Conservation (phyloP, 2,888 invertebrate genomes). For the Drosophila niveifrons region DNA sequence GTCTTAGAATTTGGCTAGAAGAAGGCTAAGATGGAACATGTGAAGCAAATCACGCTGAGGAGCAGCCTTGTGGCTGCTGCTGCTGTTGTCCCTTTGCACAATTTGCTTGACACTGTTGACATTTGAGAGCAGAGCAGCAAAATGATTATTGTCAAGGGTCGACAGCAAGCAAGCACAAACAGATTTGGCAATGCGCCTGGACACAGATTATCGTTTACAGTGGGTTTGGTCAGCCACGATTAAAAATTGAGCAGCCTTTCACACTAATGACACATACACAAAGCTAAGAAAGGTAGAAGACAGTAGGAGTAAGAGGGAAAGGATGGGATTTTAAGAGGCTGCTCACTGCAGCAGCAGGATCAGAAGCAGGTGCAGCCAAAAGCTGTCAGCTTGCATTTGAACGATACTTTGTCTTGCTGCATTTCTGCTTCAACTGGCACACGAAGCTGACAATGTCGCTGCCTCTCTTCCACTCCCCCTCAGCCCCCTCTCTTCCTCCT, state of each 20-base stretch:
- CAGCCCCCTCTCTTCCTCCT: conserved; percentile 15
- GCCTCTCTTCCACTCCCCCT: conserved; percentile 3
- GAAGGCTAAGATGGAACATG: conserved; percentile 42
- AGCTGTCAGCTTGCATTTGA: conserved; percentile 67
- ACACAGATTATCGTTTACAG: conserved; percentile 11
- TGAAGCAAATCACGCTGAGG: conserved; percentile 60
- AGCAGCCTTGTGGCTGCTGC: conserved; percentile 30
- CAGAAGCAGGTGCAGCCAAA: conserved; percentile 23
- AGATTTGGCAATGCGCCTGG: conserved; percentile 24
- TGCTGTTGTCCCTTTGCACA: conserved; percentile 26
- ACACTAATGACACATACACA: conserved; percentile 62
- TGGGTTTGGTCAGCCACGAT: conserved; percentile 28
- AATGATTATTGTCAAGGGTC: conserved; percentile 77
- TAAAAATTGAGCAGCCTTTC: conserved; percentile 60
- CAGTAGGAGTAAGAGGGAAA: background rate
- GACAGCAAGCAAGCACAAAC: conserved; percentile 29
- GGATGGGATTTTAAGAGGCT: too few species aligned
- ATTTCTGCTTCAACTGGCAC: conserved; percentile 69
- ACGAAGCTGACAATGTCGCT: conserved; percentile 32
- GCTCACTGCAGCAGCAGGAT: background rate
- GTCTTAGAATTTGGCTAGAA: conserved; percentile 66
- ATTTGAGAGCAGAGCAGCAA: conserved; percentile 67
- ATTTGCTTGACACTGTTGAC: conserved; percentile 68
- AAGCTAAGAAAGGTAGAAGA: background rate
- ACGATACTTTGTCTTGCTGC: conserved; percentile 72